A percentile compares a stretch with the other conserved stretches of the same genome.
Evolutionary conservation across 2,888 invertebrate genomes (phyloP).

Genomic region (Morpho deidamia): DNA sequence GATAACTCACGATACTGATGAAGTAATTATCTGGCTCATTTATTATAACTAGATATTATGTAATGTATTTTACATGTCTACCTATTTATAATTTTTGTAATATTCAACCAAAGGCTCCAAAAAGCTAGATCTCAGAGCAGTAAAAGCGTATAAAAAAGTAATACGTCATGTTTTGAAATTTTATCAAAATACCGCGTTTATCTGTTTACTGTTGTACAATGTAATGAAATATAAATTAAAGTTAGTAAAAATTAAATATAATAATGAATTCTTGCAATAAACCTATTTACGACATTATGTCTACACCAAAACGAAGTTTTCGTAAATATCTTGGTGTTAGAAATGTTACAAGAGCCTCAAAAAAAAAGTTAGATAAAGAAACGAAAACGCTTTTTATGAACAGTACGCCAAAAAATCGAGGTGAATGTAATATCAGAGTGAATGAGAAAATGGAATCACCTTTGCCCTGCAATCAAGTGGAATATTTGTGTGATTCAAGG

Average conservation of each 20-base stretch:
- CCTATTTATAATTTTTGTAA: too few species aligned
- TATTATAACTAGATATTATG: too few species aligned
- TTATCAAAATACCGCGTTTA: too few species aligned
- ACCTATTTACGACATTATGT: slow-evolving; percentile 20
- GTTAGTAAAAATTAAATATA: neutral
- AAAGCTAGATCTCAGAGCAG: too few species aligned
- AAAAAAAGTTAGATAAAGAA: slow-evolving; percentile 13
- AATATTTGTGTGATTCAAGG: slow-evolving; percentile 53
- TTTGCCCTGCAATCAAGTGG: slow-evolving; percentile 65
- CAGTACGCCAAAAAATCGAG: slow-evolving; percentile 37
- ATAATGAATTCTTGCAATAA: slow-evolving; percentile 12
- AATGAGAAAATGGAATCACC: slow-evolving; percentile 53
- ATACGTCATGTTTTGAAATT: too few species aligned
- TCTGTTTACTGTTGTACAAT: neutral
- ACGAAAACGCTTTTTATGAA: slow-evolving; percentile 11
- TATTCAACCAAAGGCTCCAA: too few species aligned
- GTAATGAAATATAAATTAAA: neutral
- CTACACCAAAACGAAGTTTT: slow-evolving; percentile 61
- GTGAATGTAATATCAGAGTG: slow-evolving; percentile 21
- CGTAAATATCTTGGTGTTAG: slow-evolving; percentile 37
- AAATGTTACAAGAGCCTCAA: slow-evolving; percentile 31
- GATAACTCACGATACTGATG: too few species aligned
- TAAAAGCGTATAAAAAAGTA: too few species aligned
- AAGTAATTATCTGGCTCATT: too few species aligned
- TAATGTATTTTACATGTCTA: too few species aligned